Percentiles rank a stretch among this genome's conserved stretches.
Evolutionary conservation across 2,797 vertebrate species (phyloP).

Genomic region (Mallotus villosus): DNA sequence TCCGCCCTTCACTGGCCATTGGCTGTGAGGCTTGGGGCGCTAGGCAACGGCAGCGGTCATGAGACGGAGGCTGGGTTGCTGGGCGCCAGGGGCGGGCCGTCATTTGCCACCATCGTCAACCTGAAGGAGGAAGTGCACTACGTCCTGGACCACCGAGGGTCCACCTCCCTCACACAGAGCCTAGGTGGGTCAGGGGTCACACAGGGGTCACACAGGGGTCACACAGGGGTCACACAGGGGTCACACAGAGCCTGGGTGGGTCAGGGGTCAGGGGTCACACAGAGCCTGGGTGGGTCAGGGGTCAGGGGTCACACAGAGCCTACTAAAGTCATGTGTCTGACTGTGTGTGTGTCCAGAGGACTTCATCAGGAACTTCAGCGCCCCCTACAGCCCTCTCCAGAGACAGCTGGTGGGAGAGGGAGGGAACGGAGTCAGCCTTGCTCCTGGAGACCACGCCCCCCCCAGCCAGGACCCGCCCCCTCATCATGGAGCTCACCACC

Average conservation of each 20-base stretch:
- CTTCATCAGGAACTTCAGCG: slow-evolving; percentile 94
- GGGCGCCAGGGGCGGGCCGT: slow-evolving; percentile 39
- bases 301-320: not conserved
- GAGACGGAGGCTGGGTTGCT: not conserved
- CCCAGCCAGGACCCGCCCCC: slow-evolving; percentile 37
- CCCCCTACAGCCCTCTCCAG: slow-evolving; percentile 85
- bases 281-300: slow-evolving; percentile 80
- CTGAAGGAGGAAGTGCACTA: slow-evolving; percentile 92
- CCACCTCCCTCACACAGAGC: slow-evolving; percentile 71
- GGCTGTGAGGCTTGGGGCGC: slow-evolving; percentile 86
- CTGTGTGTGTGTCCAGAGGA: slow-evolving; percentile 70
- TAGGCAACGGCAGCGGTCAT: slow-evolving; percentile 42
- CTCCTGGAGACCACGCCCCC: slow-evolving; percentile 74
- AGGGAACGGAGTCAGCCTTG: slow-evolving; percentile 61
- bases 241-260: not conserved
- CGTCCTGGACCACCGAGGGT: slow-evolving; percentile 78
- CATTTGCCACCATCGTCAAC: slow-evolving; percentile 89
- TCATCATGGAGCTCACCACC: slow-evolving; percentile 88
- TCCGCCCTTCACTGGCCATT: slow-evolving; percentile 88
- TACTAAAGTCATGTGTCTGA: not conserved
- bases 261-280: slow-evolving; percentile 55
- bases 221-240: slow-evolving; percentile 59
- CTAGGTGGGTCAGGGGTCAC: slow-evolving; percentile 48
- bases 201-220: not conserved
- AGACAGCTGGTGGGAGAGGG: slow-evolving; percentile 85